Percentiles rank a stretch among this genome's conserved stretches.
These are phyloP conservation scores for Copidosoma aretas DNA, from an alignment of 2,888 invertebrate genomes.

Conservation along the genomic window DNA sequence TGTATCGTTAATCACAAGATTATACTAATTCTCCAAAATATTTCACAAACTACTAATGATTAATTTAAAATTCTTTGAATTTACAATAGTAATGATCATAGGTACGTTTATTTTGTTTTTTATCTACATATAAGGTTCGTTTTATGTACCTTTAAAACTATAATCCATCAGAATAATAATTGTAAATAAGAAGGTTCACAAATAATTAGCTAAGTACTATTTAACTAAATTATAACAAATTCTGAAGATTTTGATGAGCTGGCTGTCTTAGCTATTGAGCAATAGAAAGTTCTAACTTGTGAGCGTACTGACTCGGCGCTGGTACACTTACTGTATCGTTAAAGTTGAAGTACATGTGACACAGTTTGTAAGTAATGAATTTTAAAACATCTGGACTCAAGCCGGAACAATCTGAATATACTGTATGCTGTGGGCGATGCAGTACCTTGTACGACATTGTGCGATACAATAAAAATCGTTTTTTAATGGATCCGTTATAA, in stretches of 20 bases:
- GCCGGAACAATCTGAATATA: constrained; percentile 77
- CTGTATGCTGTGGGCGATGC: constrained; percentile 91
- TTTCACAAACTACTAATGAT: no score
- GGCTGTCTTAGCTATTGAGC: constrained; percentile 77
- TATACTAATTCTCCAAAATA: no score
- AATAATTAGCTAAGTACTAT: no score
- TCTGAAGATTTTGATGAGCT: constrained; percentile 68
- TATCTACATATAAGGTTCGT: no score
- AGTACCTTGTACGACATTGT: constrained; percentile 85
- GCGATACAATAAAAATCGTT: constrained; percentile 92
- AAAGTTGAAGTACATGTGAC: constrained; percentile 91
- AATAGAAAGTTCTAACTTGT: constrained; percentile 86
- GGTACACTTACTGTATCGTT: constrained; percentile 77
- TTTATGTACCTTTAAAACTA: no score
- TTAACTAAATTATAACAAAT: constrained; percentile 74
- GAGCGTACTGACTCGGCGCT: constrained; percentile 91
- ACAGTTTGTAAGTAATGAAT: constrained; percentile 80
- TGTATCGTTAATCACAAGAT: no score
- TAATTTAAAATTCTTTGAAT: no score
- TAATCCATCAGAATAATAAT: no score
- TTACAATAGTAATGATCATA: no score
- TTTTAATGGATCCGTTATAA: constrained; percentile 76
- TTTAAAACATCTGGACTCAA: constrained; percentile 78
- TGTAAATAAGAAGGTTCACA: no score
- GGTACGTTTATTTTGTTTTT: no score